These are phyloP conservation scores for Chamaetylas fuelleborni DNA, from an alignment of 2,113 vertebrate genomes.

Conservation along the genomic window DNA sequence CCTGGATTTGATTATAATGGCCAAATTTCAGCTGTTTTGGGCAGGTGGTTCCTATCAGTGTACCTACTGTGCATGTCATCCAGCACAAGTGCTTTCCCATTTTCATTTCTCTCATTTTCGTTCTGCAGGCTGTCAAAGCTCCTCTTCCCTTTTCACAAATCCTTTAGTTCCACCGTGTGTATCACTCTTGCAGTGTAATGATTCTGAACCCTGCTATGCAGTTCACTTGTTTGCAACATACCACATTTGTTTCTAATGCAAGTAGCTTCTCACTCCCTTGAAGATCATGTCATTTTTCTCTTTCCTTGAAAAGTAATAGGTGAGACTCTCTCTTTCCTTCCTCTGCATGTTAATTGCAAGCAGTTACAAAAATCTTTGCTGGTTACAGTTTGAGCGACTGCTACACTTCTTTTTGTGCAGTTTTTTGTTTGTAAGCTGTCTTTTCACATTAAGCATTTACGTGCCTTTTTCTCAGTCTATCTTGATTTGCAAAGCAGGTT, in stretches of 20 bases:
- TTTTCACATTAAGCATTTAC: background rate
- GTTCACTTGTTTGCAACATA: background rate
- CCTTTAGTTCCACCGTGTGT: background rate
- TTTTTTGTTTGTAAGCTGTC: background rate
- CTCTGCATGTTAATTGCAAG: background rate
- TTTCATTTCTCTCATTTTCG: background rate
- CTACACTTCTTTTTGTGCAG: background rate
- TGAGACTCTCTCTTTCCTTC: background rate
- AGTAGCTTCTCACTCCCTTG: background rate
- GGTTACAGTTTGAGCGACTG: background rate
- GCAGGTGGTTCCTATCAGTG: background rate
- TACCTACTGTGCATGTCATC: accelerated
- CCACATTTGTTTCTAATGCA: background rate
- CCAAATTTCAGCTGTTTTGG: background rate
- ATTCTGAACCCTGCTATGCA: background rate
- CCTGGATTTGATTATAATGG: accelerated
- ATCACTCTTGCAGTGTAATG: background rate
- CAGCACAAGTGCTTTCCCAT: background rate
- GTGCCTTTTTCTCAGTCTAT: background rate
- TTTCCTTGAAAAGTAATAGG: background rate
- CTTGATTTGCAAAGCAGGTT: background rate
- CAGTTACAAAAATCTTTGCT: background rate
- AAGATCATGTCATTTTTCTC: background rate
- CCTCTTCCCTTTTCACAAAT: background rate
- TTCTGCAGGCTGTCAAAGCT: background rate